Conservation (phyloP, 2,797 vertebrate species). For the Clarias fuscus region DNA sequence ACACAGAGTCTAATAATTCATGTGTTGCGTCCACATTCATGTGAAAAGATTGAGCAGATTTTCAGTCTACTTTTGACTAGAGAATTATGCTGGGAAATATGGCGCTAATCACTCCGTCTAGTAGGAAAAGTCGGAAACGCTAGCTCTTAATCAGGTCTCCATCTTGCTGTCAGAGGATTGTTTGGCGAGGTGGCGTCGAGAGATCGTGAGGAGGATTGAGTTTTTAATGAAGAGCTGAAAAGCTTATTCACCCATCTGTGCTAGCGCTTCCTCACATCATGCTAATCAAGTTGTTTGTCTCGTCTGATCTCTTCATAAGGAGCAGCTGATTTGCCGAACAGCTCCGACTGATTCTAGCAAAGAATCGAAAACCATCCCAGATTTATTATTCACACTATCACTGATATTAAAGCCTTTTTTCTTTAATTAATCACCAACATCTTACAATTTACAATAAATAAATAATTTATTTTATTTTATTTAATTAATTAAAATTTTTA, state of each 20-base stretch:
- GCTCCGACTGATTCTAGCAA: neutral
- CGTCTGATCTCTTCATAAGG: constrained; percentile 76
- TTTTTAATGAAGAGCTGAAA: constrained; percentile 76
- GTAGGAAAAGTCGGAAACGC: neutral
- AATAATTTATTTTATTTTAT: neutral
- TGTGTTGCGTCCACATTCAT: neutral
- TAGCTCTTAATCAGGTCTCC: constrained; percentile 44
- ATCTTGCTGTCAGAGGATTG: constrained; percentile 52
- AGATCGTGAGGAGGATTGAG: constrained; percentile 71
- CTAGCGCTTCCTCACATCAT: constrained; percentile 67
- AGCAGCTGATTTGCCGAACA: constrained; percentile 46
- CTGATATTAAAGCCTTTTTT: neutral
- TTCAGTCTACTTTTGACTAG: constrained; percentile 16
- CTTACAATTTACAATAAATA: too few species aligned
- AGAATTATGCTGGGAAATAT: constrained; percentile 25
- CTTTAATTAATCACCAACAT: neutral
- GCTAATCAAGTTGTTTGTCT: constrained; percentile 75
- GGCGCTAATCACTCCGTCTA: constrained; percentile 19
- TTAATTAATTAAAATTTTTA: neutral
- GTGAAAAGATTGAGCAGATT: constrained; percentile 4
- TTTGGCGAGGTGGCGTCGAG: constrained; percentile 50
- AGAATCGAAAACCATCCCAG: neutral
- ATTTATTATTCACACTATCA: neutral
- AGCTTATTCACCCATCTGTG: constrained; percentile 78
- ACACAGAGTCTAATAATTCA: neutral